A percentile compares a stretch with the other conserved stretches of the same genome.
Evolutionary conservation across 1,140 invertebrate species (phyloP).

Genomic region (Riptortus pedestris): DNA sequence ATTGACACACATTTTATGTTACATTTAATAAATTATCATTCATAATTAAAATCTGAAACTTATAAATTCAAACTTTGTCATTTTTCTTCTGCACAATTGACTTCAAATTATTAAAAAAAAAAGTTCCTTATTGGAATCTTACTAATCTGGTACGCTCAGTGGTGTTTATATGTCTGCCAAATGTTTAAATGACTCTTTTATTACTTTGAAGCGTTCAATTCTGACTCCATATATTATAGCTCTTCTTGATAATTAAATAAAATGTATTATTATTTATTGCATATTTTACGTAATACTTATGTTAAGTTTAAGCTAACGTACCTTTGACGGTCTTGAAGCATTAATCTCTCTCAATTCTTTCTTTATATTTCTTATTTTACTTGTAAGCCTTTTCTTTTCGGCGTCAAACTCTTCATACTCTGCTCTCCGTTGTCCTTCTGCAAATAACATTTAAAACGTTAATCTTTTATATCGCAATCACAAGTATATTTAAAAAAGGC

Average conservation of each 20-base stretch:
- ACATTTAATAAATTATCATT: not conserved
- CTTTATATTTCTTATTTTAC: conserved; percentile 58
- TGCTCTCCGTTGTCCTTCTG: conserved; percentile 73
- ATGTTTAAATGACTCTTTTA: too few relatives aligned
- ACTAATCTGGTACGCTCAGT: too few relatives aligned
- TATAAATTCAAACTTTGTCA: not conserved
- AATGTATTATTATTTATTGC: too few relatives aligned
- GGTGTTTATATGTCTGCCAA: too few relatives aligned
- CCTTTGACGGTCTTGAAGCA: conserved; percentile 44
- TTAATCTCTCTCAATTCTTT: conserved; percentile 56
- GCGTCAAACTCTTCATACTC: conserved; percentile 66
- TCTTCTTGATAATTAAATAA: too few relatives aligned
- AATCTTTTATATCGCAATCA: not conserved
- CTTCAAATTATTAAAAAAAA: too few relatives aligned
- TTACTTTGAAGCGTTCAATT: too few relatives aligned
- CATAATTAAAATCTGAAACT: not conserved
- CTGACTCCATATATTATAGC: too few relatives aligned
- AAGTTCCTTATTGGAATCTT: too few relatives aligned
- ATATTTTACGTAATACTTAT: too few relatives aligned
- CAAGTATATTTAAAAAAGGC: not conserved
- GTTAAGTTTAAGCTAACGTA: too few relatives aligned
- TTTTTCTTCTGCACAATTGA: not conserved
- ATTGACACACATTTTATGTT: not conserved
- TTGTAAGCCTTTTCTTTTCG: conserved; percentile 55
- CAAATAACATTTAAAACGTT: conserved; percentile 26